A percentile compares a stretch with the other conserved stretches of the same genome.
Evolutionary conservation across 1,140 invertebrate species (phyloP).

Genomic region (Myzus persicae): DNA sequence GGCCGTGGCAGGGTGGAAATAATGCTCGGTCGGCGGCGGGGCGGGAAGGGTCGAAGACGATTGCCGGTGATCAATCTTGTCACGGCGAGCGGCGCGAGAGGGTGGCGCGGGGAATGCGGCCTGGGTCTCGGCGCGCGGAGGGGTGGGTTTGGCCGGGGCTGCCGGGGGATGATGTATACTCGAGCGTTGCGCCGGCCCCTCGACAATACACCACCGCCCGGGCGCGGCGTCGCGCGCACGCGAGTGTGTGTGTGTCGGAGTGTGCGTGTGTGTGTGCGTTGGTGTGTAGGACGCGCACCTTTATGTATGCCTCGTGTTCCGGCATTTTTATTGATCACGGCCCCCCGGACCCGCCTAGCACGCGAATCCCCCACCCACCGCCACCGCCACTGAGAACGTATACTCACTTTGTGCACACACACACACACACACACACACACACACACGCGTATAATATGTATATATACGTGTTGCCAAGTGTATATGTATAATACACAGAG

Average conservation of each 20-base stretch:
- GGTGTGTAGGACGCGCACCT: constrained; percentile 34
- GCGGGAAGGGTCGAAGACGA: constrained; percentile 33
- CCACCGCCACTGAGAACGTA: background rate
- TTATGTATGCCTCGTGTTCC: constrained; percentile 56
- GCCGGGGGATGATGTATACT: constrained; percentile 45
- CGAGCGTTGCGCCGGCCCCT: constrained; percentile 50
- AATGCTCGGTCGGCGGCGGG: background rate
- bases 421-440: background rate
- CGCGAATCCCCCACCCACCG: background rate
- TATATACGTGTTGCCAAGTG: background rate
- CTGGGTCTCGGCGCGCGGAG: background rate
- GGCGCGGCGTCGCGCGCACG: background rate
- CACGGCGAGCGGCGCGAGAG: background rate
- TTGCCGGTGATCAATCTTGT: constrained; percentile 56
- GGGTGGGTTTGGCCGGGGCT: background rate
- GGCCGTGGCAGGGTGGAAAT: background rate
- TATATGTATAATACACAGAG: background rate
- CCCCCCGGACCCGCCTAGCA: constrained; percentile 16
- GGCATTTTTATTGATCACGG: constrained; percentile 58
- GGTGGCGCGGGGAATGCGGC: background rate
- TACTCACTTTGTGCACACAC: background rate
- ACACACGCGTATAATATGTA: background rate
- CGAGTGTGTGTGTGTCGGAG: constrained; percentile 20
- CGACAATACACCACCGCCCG: constrained; percentile 12
- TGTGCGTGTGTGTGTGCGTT: background rate